These are phyloP conservation scores for Megastigmus dorsalis DNA, from an alignment of 2,888 invertebrate genomes.

Conservation along the genomic window DNA sequence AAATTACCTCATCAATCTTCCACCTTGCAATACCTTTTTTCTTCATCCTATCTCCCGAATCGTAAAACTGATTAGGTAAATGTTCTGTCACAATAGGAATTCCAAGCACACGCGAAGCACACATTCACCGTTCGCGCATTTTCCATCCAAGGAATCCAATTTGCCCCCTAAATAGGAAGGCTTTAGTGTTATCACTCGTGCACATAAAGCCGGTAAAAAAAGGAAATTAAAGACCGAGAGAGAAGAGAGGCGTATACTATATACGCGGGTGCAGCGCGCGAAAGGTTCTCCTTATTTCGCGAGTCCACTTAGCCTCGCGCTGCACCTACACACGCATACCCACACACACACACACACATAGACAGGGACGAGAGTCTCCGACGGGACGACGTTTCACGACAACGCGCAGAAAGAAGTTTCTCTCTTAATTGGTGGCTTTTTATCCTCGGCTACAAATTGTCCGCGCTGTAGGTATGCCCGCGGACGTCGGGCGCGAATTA, in stretches of 20 bases:
- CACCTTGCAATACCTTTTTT: neutral
- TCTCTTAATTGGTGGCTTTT: slow-evolving; percentile 72
- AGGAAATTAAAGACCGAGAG: slow-evolving; percentile 7
- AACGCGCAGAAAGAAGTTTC: slow-evolving; percentile 49
- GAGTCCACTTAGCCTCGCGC: slow-evolving; percentile 2
- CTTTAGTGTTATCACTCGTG: slow-evolving; percentile 29
- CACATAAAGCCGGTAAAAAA: neutral
- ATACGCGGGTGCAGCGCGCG: too few species aligned
- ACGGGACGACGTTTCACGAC: too few species aligned
- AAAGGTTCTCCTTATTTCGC: slow-evolving; percentile 32
- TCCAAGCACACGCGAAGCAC: neutral
- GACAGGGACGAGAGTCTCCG: neutral
- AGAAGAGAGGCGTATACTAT: neutral
- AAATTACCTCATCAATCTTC: slow-evolving; percentile 5
- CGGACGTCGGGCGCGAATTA: slow-evolving; percentile 56
- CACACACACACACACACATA: too few species aligned
- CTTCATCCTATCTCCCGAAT: too few species aligned
- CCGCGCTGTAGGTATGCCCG: slow-evolving; percentile 66
- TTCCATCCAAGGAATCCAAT: slow-evolving; percentile 27
- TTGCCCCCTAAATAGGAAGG: slow-evolving; percentile 22
- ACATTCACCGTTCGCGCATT: neutral
- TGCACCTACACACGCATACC: too few species aligned
- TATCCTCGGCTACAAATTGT: slow-evolving; percentile 69
- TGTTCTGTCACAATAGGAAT: slow-evolving; percentile 15
- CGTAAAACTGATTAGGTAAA: slow-evolving; percentile 33